phyloP scores from a whole-genome alignment of 1,140 invertebrate species.

The Hermatobates lingyangjiaoensis region DNA sequence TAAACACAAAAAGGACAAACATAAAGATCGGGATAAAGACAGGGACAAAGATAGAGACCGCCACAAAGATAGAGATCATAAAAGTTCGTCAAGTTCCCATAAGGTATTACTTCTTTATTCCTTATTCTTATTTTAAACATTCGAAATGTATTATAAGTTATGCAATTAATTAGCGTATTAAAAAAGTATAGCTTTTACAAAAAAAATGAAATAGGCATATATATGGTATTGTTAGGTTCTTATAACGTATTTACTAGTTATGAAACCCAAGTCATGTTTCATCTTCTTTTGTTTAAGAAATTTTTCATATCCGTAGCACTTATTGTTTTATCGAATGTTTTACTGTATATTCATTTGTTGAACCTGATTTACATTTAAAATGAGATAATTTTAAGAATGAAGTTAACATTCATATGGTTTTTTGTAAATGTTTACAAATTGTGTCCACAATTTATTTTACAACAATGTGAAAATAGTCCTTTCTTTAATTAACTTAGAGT shows the following conservation, averaged over 20 bases:
- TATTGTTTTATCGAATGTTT: too few relatives aligned
- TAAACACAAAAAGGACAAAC: slow-evolving; percentile 12
- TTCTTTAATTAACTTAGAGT: not conserved
- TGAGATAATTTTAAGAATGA: too few relatives aligned
- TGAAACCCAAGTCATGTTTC: not conserved
- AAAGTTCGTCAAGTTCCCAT: slow-evolving; percentile 7
- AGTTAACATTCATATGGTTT: too few relatives aligned
- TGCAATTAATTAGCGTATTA: not conserved
- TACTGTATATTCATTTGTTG: too few relatives aligned
- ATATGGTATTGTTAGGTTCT: not conserved
- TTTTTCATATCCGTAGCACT: too few relatives aligned
- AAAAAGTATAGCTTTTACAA: not conserved
- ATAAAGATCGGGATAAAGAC: slow-evolving; percentile 16
- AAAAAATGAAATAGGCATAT: not conserved
- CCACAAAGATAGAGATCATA: slow-evolving; percentile 17
- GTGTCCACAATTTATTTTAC: not conserved
- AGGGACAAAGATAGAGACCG: slow-evolving; percentile 12
- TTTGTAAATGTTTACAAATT: too few relatives aligned
- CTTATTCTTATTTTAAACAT: not conserved
- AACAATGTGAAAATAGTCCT: not conserved
- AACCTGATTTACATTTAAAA: too few relatives aligned
- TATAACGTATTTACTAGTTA: not conserved
- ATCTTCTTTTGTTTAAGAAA: too few relatives aligned
- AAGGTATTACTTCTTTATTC: not conserved
- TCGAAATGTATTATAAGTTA: not conserved